Base-by-base conservation (phyloP, 2,797 vertebrate species). In the Aldrovandia affinis region DNA sequence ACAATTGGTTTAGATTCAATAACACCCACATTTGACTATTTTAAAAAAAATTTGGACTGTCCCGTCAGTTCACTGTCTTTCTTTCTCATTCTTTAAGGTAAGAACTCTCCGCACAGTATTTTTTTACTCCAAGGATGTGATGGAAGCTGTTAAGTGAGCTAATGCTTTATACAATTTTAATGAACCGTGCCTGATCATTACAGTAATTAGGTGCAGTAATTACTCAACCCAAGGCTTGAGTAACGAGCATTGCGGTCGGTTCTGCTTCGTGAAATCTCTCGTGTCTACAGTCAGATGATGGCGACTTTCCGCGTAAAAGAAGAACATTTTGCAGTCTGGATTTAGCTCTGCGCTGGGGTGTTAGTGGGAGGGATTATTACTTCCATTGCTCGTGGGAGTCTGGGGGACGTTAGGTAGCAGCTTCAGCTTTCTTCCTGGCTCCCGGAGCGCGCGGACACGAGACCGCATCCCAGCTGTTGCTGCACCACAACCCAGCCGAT, bases 311-410 rank as follows among this genome's bases (percentile, higher is more conserved):
- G 25, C 79, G 77, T 50, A 28, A 59, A 77, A 83, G 52, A 83
- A 83, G 55, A 61, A 75, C 25, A 78, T 70, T 36, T 77, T 55
- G 28, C 42, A 30, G 30, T 73, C 33, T 78, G 57, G 80, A 61
- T 80, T 81, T 77, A 70, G 83, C 44, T 44, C 82, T 63, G 70
- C 36, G 84, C 28, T 82, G 52, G 80, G 44, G 80, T 85, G 75
- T 87, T 81, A 59, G 93, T 91, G 93, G 94, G 94, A 94, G 94
- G 94, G 94, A 92, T 92, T 92, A 87, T 59, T 85, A 81, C 75
- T 80, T 83, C 59, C 78, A 83, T 81, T 36, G 57, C 82, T 88
- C 88, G 77, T 86, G 86, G 89, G 88, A 88, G 61, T 84, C 80
- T 84, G 61, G 83, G 88, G 83, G 86, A 88, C 68, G 88, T 88